Percentiles rank a stretch among this genome's conserved stretches.
Conservation (phyloP, 53 echinoderm and acorn worm species). For the Arbacia lixula region DNA sequence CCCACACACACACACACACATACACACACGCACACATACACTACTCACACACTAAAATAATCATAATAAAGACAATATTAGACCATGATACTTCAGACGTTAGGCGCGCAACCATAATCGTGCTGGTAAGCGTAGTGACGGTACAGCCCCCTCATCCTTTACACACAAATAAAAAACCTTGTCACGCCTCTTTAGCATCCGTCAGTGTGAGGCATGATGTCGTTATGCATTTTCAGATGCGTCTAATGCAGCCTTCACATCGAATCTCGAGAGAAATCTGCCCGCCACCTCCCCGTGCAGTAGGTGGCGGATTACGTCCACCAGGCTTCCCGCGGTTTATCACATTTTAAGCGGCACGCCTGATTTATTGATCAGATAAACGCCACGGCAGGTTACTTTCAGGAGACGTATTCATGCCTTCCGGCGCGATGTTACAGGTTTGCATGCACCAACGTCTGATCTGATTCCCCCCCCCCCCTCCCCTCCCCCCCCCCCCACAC, state of each 20-base stretch:
- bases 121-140: too few species aligned
- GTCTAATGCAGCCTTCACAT: conserved; percentile 25
- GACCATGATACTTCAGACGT: too few species aligned
- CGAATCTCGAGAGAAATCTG: conserved; percentile 11
- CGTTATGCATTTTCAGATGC: too few species aligned
- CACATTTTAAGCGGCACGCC: not conserved
- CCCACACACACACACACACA: not conserved
- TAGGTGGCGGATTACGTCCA: not conserved
- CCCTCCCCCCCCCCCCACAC: not conserved
- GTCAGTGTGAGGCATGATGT: too few species aligned
- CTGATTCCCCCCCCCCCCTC: not conserved
- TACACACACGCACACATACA: not conserved
- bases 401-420: not conserved
- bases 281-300: not conserved
- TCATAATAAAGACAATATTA: too few species aligned
- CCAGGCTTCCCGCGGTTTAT: not conserved
- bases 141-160: too few species aligned
- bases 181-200: too few species aligned
- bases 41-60: not conserved
- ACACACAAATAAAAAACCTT: too few species aligned
- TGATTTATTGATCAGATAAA: conserved; percentile 46
- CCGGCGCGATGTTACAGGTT: too few species aligned
- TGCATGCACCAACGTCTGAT: too few species aligned
- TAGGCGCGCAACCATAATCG: too few species aligned
- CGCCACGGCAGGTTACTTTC: conserved; percentile 20